Evolutionary conservation across 2,797 vertebrate species (phyloP), one percentile per base, ranked within the genome.

Genomic region (Fistularia tabacaria): DNA sequence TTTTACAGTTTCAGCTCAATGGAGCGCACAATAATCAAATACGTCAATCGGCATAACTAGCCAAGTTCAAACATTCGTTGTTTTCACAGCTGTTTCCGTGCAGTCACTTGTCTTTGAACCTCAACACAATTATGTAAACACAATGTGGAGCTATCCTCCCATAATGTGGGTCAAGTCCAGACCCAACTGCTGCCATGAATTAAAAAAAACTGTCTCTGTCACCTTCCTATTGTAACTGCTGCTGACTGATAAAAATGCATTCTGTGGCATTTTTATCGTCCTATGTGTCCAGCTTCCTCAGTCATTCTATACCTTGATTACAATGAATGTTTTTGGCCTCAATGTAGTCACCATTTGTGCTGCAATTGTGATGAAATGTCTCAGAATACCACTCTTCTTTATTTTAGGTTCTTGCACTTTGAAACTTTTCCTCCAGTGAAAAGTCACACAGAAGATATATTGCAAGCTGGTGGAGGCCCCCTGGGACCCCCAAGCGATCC

Each of bases 391-490:
- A 25, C 25, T 25, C 25, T 25, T 25, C 25, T 25, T 25, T 25
- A 25, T 25, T 25, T 3, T 25, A 25, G 25, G 25, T 2, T 25
- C 25, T 25, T 25, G 25, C 25, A 25, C 25, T 25, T 25, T 25
- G 5, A 25, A 25, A 25, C 2, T 25, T 25, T 25, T 25, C 25
- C 25, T 25, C 25, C 25, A 25, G 25, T 25, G 25, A 25, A 25
- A 25, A 64, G 49, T 94, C 88, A 94, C 38, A 93, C 83, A 0
- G 90, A 83, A 3, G 91, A 90, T 57, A 89, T 63, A 55, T 87
- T 84, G 2, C 87, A 62, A 0, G 81, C 81, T 1, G 80, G 83
- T 1, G 48, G 62, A 54, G 85, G 83, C 36, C 78, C 64, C 10
- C 82, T 76, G 0, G 89, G 83, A 6, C 90, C 91, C 10, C 67